Evolutionary conservation across 2,113 vertebrate species (phyloP), one percentile per base, ranked within the genome.

Genomic region (Nematolebias whitei): DNA sequence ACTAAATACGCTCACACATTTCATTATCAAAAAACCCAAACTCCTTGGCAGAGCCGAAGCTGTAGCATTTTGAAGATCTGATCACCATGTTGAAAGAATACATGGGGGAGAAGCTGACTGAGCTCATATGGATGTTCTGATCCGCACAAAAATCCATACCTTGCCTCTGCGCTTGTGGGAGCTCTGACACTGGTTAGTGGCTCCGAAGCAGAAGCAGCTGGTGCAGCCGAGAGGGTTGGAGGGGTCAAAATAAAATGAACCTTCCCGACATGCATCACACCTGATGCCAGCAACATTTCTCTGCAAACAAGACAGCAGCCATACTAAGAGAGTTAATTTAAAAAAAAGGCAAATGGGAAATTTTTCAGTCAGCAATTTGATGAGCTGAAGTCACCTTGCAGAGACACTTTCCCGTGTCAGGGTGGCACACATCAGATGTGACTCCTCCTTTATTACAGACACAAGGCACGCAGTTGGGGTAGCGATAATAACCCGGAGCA

Each of bases 131-230:
- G n/a, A n/a, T n/a, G n/a, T n/a, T n/a, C n/a, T n/a, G n/a, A n/a
- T n/a, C n/a, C n/a, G n/a, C n/a, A n/a, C 41, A 44, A 44, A 47
- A 18, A 12, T 41, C 50, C 77, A 59, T 68, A 98, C 97, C 96
- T 97, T 97, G 59, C 86, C 82, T 78, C 95, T 93, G 47, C 83
- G 93, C 63, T 68, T 94, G 56, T 88, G 80, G 5, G 95, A 95
- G 73, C 95, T 95, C 51, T 45, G 90, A 87, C 97, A 98, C 71
- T 39, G 76, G 65, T 84, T 87, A 39, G 89, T 95, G 48, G 88
- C 93, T 58, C 95, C 94, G 24, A 96, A 99, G 79, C 97, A 99
- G 90, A 98, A 98, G 89, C 97, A 99, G 61, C 78, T 82, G 19
- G 90, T 94, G 65, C 97, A 99, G 39, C 97, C 97, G 0, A 68